phyloP scores from a whole-genome alignment of 2,113 vertebrate genomes.

The Toxotes chatareus region DNA sequence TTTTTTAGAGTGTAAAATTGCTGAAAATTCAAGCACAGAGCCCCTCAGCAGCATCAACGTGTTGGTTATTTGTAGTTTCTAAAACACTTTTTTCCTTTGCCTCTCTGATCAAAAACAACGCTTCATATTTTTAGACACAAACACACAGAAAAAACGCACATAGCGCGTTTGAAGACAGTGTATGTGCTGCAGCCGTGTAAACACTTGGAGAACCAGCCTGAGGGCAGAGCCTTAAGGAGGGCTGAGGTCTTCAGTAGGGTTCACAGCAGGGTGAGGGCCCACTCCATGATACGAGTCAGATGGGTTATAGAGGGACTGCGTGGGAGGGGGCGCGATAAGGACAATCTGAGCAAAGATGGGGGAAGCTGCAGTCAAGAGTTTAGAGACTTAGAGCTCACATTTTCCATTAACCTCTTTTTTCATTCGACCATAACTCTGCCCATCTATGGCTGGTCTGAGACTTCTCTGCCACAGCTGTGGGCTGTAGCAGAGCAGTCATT shows the following conservation, averaged over 20 bases:
- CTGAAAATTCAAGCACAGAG: neutral
- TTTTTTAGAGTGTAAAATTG: neutral
- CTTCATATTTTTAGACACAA: constrained; percentile 25
- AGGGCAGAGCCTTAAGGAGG: constrained; percentile 38
- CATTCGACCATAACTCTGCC: constrained; percentile 67
- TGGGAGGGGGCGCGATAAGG: constrained; percentile 17
- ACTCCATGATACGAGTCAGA: constrained; percentile 29
- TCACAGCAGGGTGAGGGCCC: constrained; percentile 58
- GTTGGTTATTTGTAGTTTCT: constrained; percentile 5
- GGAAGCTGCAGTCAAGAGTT: constrained; percentile 52
- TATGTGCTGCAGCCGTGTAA: constrained; percentile 24
- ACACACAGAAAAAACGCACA: constrained; percentile 12
- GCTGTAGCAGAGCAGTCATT: constrained; percentile 54
- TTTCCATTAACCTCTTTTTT: constrained; percentile 76
- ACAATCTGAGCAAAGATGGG: constrained; percentile 40
- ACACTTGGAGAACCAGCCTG: constrained; percentile 28
- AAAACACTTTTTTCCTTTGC: constrained; percentile 3
- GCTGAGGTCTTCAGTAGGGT: constrained; percentile 46
- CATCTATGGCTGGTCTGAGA: constrained; percentile 74
- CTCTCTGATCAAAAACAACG: constrained; percentile 13
- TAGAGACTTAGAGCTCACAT: constrained; percentile 69
- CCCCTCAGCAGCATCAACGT: neutral
- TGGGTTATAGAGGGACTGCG: constrained; percentile 20
- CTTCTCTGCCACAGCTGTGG: constrained; percentile 37
- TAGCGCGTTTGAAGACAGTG: constrained; percentile 11